A percentile compares a stretch with the other conserved stretches of the same genome.
Conservation (phyloP, 2,888 invertebrate species). For the Eupithecia centaureata region DNA sequence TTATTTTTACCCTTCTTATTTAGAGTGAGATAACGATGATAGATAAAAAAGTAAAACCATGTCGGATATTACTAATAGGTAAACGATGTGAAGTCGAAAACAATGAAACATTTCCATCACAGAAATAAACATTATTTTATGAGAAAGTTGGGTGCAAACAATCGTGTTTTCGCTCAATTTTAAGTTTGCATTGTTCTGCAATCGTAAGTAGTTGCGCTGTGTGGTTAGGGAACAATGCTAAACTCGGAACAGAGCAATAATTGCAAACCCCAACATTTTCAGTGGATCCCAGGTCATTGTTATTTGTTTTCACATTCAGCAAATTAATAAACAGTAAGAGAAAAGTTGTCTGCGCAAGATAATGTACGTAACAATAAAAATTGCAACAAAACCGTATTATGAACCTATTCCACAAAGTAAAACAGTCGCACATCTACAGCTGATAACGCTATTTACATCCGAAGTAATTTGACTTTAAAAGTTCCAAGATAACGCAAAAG, state of each 20-base stretch:
- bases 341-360: background rate
- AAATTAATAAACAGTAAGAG: background rate
- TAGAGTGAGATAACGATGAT: background rate
- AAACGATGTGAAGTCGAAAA: background rate
- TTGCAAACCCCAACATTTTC: background rate
- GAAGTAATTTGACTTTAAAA: slow-evolving; percentile 26
- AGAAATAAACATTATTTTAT: background rate
- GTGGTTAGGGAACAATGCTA: background rate
- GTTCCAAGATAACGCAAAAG: background rate
- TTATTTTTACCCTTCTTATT: too few species aligned
- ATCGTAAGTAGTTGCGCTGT: too few species aligned
- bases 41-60: background rate
- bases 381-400: background rate
- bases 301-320: background rate
- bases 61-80: too few species aligned
- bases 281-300: background rate
- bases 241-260: background rate
- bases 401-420: background rate
- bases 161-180: too few species aligned
- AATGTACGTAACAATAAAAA: background rate
- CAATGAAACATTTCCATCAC: background rate
- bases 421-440: background rate
- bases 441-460: slow-evolving; percentile 15
- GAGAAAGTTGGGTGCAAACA: background rate
- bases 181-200: too few species aligned